These are phyloP conservation scores for Drosophila cyrtoloma DNA, from an alignment of 2,888 invertebrate genomes.

Conservation along the genomic window DNA sequence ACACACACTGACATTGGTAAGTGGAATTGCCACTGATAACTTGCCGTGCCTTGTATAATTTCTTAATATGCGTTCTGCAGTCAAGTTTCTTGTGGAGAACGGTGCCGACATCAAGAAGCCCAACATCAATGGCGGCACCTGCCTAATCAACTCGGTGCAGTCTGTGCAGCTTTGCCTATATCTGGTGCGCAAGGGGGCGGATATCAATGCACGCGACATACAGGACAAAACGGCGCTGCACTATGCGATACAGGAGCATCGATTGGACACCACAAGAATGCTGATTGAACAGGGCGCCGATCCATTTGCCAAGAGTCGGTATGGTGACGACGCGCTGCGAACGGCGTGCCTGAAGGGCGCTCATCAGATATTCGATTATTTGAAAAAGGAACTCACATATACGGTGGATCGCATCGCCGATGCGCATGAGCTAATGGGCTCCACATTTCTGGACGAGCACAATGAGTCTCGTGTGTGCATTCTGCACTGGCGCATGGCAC, in stretches of 20 bases:
- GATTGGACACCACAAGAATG: constrained; percentile 93
- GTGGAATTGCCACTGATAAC: not conserved
- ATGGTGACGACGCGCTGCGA: constrained; percentile 95
- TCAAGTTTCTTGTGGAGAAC: constrained; percentile 90
- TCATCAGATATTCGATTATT: constrained; percentile 89
- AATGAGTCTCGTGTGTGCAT: constrained; percentile 91
- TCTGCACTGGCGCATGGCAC: constrained; percentile 92
- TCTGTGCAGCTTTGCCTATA: constrained; percentile 92
- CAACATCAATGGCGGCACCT: constrained; percentile 96
- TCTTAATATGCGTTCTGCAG: constrained; percentile 82
- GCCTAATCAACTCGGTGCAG: constrained; percentile 96
- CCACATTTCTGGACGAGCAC: constrained; percentile 95
- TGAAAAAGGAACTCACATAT: constrained; percentile 88
- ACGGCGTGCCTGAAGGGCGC: constrained; percentile 94
- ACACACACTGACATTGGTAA: constrained; percentile 90
- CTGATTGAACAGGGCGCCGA: constrained; percentile 92
- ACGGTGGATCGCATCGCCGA: constrained; percentile 90
- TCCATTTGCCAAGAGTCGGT: constrained; percentile 90
- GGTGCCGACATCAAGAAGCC: constrained; percentile 94
- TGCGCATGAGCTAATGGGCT: constrained; percentile 93
- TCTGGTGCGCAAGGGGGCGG: constrained; percentile 92
- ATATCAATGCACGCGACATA: constrained; percentile 94
- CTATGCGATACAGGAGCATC: constrained; percentile 95
- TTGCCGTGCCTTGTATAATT: not conserved
- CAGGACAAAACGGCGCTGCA: constrained; percentile 96